A percentile compares a stretch with the other conserved stretches of the same genome.
Evolutionary conservation across 2,113 vertebrate species (phyloP).

Genomic region (Mesoclemmys tuberculata): DNA sequence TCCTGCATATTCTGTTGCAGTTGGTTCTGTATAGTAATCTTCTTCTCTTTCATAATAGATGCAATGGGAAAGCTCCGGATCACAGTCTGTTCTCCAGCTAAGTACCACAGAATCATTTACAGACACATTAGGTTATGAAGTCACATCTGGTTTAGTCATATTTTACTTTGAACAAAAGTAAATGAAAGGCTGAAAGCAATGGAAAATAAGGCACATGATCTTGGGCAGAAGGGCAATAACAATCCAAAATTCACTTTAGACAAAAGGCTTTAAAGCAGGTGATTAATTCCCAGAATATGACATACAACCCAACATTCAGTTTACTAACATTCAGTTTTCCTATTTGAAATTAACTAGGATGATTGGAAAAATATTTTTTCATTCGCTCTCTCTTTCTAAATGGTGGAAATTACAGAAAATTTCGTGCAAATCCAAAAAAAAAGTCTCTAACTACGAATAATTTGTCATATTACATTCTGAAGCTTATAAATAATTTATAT

Average conservation of each 20-base stretch:
- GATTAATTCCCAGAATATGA: neutral
- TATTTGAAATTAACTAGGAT: neutral
- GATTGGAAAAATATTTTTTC: neutral
- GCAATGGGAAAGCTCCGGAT: conserved; percentile 94
- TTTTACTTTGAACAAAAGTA: neutral
- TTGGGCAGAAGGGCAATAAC: neutral
- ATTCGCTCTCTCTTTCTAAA: neutral
- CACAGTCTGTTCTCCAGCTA: conserved; percentile 95
- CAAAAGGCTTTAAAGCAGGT: neutral
- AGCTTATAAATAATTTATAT: neutral
- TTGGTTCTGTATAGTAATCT: conserved; percentile 95
- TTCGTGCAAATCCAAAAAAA: neutral
- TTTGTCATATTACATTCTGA: neutral
- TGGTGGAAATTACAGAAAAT: neutral
- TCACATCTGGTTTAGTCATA: neutral
- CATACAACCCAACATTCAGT: neutral
- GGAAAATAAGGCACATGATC: neutral
- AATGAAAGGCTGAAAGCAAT: neutral
- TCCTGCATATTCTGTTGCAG: conserved; percentile 97
- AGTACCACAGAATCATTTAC: conserved; percentile 30
- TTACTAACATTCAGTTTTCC: neutral
- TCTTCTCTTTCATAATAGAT: conserved; percentile 96
- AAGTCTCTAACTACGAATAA: neutral
- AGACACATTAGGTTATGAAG: conserved; percentile 9
- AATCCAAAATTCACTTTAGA: neutral